Evolutionary conservation across 2,888 invertebrate genomes (phyloP).

Genomic region (Digitonthophagus gazella): DNA sequence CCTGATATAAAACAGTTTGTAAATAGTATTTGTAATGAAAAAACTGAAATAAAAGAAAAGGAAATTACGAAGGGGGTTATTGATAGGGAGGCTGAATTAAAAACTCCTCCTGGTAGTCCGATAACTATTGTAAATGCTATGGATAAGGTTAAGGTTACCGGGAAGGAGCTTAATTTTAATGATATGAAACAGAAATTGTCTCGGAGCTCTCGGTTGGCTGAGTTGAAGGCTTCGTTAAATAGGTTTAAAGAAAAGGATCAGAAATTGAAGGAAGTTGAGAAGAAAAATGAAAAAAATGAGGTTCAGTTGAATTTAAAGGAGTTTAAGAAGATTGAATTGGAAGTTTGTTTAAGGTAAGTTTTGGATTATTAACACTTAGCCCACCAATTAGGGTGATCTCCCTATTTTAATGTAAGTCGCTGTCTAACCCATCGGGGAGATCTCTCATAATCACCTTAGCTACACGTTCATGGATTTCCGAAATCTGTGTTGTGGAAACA

Average conservation of each 20-base stretch:
- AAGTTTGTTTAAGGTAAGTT: constrained; percentile 69
- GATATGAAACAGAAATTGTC: constrained; percentile 68
- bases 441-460: too few species aligned
- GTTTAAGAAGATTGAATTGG: constrained; percentile 74
- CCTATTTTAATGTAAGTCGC: too few species aligned
- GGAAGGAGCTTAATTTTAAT: constrained; percentile 64
- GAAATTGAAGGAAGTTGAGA: constrained; percentile 56
- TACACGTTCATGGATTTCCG: too few species aligned
- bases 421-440: too few species aligned
- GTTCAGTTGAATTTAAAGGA: constrained; percentile 60
- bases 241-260: constrained; percentile 64
- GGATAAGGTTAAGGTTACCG: constrained; percentile 53
- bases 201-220: constrained; percentile 66
- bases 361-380: constrained; percentile 22
- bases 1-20: constrained; percentile 41
- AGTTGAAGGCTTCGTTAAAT: constrained; percentile 66
- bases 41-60: constrained; percentile 7
- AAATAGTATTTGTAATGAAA: constrained; percentile 35
- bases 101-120: constrained; percentile 42
- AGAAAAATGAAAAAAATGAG: constrained; percentile 41
- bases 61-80: too few species aligned
- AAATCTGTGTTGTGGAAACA: too few species aligned
- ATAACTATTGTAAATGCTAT: constrained; percentile 49
- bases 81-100: constrained; percentile 25
- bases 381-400: too few species aligned